Percentiles rank a stretch among this genome's conserved stretches.
Conservation (phyloP, 2,113 vertebrate genomes). For the Lethenteron reissneri region DNA sequence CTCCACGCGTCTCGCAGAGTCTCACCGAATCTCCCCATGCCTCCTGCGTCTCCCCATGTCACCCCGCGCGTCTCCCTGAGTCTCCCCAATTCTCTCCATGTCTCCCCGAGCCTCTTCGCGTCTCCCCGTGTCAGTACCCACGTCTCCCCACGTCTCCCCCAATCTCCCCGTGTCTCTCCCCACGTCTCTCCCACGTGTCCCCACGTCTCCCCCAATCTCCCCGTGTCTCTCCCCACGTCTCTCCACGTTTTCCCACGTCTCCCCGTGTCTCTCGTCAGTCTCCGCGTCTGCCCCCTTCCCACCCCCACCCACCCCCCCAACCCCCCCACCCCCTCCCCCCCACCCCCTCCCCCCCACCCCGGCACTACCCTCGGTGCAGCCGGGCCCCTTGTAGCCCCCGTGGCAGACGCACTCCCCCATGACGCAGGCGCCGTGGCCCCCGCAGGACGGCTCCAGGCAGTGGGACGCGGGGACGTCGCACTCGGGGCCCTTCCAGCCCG, state of each 20-base stretch:
- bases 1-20: no score
- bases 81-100: no score
- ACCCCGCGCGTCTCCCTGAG: no score
- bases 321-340: neutral
- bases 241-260: neutral
- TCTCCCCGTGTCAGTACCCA: no score
- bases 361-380: neutral
- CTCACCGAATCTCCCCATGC: no score
- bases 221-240: no score
- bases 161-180: no score
- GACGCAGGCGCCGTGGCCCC: constrained; percentile 70
- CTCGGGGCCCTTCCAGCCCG: constrained; percentile 76
- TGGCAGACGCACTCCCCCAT: constrained; percentile 73
- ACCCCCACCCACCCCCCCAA: neutral
- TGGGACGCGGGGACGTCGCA: constrained; percentile 81
- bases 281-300: neutral
- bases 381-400: constrained; percentile 31
- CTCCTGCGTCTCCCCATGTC: no score
- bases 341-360: neutral
- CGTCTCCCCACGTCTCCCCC: no score
- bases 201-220: no score
- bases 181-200: no score
- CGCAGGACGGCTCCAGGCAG: constrained; percentile 83
- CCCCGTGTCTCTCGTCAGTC: neutral
- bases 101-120: no score